Conservation (phyloP, 1,140 invertebrate genomes). For the Cephus cinctus region DNA sequence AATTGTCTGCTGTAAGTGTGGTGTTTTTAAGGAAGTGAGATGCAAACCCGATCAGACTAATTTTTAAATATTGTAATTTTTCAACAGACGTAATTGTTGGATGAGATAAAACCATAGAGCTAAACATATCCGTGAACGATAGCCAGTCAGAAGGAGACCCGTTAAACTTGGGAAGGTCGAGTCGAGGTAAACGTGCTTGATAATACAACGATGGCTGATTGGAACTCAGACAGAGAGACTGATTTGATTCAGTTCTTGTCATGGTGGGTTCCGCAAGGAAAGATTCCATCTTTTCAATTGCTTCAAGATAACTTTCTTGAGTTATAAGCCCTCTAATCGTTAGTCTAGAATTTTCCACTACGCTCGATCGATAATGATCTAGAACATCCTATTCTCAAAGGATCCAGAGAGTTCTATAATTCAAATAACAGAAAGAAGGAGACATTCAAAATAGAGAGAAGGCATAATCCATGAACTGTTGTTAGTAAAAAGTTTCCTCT, state of each 20-base stretch:
- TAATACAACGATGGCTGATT: background rate
- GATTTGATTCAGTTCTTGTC: background rate
- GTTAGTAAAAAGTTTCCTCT: no score
- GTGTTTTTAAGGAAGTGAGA: slow-evolving; percentile 20
- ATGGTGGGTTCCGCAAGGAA: background rate
- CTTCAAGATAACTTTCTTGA: slow-evolving; percentile 9
- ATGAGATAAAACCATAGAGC: slow-evolving; percentile 14
- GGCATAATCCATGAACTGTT: no score
- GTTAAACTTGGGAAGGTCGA: slow-evolving; percentile 16
- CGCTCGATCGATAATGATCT: no score
- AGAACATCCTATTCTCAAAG: no score
- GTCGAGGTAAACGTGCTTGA: slow-evolving; percentile 5
- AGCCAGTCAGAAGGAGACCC: slow-evolving; percentile 13
- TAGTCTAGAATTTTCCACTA: no score
- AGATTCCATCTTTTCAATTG: background rate
- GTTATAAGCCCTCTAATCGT: background rate
- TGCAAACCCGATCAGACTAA: slow-evolving; percentile 9
- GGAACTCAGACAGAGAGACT: background rate
- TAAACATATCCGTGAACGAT: slow-evolving; percentile 18
- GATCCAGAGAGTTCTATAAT: no score
- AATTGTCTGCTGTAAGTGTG: slow-evolving; percentile 14
- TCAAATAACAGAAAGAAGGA: no score
- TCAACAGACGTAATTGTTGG: slow-evolving; percentile 6
- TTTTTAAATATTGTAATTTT: slow-evolving; percentile 24
- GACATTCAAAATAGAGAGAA: no score